Evolutionary conservation across 2,888 invertebrate species (phyloP).

Genomic region (Eremobia ochroleuca): DNA sequence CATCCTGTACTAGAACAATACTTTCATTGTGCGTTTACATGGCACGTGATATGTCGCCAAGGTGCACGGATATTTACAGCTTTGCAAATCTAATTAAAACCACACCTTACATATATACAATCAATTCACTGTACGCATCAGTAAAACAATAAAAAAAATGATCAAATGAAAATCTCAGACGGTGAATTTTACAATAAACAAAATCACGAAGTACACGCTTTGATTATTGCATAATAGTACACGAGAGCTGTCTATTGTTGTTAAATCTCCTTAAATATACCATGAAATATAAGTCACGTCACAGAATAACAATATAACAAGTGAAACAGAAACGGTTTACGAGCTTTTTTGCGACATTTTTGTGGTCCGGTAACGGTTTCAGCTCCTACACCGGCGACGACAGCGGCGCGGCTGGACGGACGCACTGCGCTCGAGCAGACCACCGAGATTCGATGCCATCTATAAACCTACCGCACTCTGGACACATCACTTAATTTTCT

Average conservation of each 20-base stretch:
- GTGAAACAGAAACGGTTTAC: slow-evolving; percentile 88
- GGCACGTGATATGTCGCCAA: slow-evolving; percentile 36
- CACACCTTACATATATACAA: slow-evolving; percentile 6
- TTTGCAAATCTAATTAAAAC: slow-evolving; percentile 34
- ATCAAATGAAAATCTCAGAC: slow-evolving; percentile 29
- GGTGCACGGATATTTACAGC: not conserved
- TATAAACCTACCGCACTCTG: slow-evolving; percentile 40
- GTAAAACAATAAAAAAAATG: not conserved
- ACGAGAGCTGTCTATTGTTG: slow-evolving; percentile 78
- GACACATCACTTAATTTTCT: slow-evolving; percentile 21
- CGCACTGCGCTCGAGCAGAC: slow-evolving; percentile 69
- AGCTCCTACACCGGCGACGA: slow-evolving; percentile 75
- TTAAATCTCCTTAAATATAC: slow-evolving; percentile 80
- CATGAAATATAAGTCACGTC: slow-evolving; percentile 86
- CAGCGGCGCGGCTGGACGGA: slow-evolving; percentile 62
- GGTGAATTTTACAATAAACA: slow-evolving; percentile 54
- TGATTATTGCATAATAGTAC: slow-evolving; percentile 81
- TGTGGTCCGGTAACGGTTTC: slow-evolving; percentile 86
- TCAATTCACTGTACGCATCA: slow-evolving; percentile 12
- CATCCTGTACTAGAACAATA: slow-evolving; percentile 70
- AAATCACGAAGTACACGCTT: slow-evolving; percentile 76
- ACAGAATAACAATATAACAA: slow-evolving; percentile 85
- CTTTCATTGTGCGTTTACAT: slow-evolving; percentile 69
- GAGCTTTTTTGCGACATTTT: slow-evolving; percentile 85
- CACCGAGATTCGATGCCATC: slow-evolving; percentile 50